A percentile compares a stretch with the other conserved stretches of the same genome.
Evolutionary conservation across 2,888 invertebrate species (phyloP).

Genomic region (Acrocera orbiculus): DNA sequence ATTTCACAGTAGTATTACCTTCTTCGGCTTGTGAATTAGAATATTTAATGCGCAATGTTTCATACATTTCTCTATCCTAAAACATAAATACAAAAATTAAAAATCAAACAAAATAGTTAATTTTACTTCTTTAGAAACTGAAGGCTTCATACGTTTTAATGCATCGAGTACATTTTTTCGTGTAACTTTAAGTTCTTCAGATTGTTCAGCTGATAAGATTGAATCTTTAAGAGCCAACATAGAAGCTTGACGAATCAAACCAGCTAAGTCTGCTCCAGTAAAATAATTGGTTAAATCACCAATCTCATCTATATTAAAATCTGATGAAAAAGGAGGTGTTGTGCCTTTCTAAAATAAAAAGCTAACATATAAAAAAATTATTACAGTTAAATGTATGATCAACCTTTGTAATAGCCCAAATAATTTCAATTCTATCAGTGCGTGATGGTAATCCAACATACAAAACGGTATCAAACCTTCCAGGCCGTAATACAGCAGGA

Average conservation of each 20-base stretch:
- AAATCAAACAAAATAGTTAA: not conserved
- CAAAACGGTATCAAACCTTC: conserved; percentile 75
- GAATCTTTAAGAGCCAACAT: conserved; percentile 62
- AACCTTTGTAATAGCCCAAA: conserved; percentile 75
- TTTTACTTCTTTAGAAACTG: conserved; percentile 55
- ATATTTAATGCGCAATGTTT: conserved; percentile 51
- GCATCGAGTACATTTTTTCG: conserved; percentile 61
- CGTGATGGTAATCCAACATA: conserved; percentile 76
- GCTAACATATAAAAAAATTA: not conserved
- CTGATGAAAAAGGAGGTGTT: conserved; percentile 52
- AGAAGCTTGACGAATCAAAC: conserved; percentile 75
- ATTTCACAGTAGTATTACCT: too few species aligned
- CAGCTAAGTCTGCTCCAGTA: conserved; percentile 87
- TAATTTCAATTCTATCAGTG: conserved; percentile 69
- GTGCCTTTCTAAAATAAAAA: conserved; percentile 48
- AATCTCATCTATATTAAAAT: conserved; percentile 57
- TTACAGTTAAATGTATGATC: not conserved
- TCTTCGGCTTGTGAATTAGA: conserved; percentile 22
- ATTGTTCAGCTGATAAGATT: conserved; percentile 36
- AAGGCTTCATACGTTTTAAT: conserved; percentile 64
- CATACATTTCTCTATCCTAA: conserved; percentile 58
- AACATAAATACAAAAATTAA: conserved; percentile 13
- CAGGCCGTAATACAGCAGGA: conserved; percentile 76
- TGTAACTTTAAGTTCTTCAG: conserved; percentile 41
- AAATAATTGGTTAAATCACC: conserved; percentile 57